Conservation (phyloP, 2,113 vertebrate species). For the Felis catus region DNA sequence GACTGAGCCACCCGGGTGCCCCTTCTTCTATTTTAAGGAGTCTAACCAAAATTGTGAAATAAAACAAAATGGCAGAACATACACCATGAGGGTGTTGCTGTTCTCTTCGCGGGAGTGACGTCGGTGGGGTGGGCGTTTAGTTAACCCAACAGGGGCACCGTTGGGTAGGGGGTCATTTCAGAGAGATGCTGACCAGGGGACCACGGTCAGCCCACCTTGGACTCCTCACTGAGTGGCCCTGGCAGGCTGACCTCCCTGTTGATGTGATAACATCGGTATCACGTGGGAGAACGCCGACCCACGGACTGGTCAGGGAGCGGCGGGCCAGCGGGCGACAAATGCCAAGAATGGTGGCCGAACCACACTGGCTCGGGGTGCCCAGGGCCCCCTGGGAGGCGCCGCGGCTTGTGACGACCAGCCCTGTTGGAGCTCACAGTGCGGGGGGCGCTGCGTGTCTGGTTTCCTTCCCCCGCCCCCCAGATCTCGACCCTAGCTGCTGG, state of each 20-base stretch:
- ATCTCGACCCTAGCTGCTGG: rapidly evolving
- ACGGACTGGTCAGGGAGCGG: neutral
- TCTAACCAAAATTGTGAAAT: neutral
- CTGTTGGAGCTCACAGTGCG: neutral
- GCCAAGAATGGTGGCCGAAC: neutral
- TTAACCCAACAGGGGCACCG: rapidly evolving
- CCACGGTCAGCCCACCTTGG: rapidly evolving
- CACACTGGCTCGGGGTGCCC: neutral
- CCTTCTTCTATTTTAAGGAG: neutral
- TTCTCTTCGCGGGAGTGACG: rapidly evolving
- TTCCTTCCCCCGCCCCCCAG: neutral
- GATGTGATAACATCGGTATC: neutral
- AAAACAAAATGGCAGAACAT: neutral
- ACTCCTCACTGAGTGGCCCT: neutral
- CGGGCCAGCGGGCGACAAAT: neutral
- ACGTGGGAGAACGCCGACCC: neutral
- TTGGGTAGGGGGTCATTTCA: rapidly evolving
- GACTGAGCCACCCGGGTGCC: no score
- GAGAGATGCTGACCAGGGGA: neutral
- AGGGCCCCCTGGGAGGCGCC: rapidly evolving
- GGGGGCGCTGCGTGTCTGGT: neutral
- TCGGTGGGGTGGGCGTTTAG: rapidly evolving
- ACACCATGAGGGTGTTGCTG: neutral
- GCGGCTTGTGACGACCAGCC: neutral
- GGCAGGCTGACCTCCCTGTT: no score